phyloP scores from a whole-genome alignment of 2,888 invertebrate genomes.

The Malacosoma neustria region DNA sequence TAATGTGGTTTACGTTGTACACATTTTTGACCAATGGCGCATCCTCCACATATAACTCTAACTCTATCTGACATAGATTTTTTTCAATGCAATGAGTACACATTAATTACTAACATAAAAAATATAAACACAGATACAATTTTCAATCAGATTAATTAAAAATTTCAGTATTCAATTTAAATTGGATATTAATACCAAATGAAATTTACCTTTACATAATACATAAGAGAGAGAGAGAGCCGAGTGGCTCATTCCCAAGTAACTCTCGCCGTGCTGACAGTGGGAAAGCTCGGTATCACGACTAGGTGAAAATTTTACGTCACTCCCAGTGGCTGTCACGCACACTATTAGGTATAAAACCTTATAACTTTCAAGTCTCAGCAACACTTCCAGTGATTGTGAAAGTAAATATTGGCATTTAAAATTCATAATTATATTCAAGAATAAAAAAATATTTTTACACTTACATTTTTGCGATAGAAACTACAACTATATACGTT shows the following conservation, averaged over 20 bases:
- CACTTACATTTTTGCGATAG: neutral
- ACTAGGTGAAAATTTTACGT: slow-evolving; percentile 51
- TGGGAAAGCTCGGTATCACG: slow-evolving; percentile 56
- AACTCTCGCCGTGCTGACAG: slow-evolving; percentile 30
- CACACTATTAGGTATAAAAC: slow-evolving; percentile 29
- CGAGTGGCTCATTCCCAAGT: slow-evolving; percentile 17
- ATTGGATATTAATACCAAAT: too few relatives aligned
- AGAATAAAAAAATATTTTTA: neutral
- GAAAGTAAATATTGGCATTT: neutral
- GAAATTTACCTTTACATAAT: neutral
- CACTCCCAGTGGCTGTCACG: slow-evolving; percentile 29
- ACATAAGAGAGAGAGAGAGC: slow-evolving; percentile 28
- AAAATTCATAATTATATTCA: neutral
- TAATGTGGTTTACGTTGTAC: too few relatives aligned
- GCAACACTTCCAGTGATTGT: slow-evolving; percentile 6
- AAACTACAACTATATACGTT: neutral
- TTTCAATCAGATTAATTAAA: too few relatives aligned
- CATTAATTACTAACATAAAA: too few relatives aligned
- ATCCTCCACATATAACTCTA: too few relatives aligned
- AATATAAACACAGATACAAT: too few relatives aligned
- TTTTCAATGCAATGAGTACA: too few relatives aligned
- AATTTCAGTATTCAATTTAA: too few relatives aligned
- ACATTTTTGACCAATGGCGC: too few relatives aligned
- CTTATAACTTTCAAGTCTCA: slow-evolving; percentile 19
- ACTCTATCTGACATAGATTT: too few relatives aligned